Base-by-base conservation (phyloP, 2,113 vertebrate genomes). In the Festucalex cinctus region DNA sequence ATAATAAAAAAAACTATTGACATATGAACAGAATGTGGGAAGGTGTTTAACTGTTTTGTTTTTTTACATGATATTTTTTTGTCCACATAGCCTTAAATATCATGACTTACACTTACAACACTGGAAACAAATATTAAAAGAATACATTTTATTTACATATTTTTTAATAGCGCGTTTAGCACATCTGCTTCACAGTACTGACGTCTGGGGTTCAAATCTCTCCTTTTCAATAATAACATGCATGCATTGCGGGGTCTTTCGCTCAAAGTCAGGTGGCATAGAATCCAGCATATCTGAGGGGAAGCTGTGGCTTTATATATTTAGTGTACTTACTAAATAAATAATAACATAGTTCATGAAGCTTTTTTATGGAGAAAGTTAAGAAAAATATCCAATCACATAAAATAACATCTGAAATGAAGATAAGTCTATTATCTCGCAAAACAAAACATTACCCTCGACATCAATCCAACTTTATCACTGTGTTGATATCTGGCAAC, bases 401-500 rank as follows among this genome's bases (percentile, higher is more conserved):
- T 13, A 49, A 28, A 68, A 10, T 16, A 9, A 41, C 16, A 41
- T 35, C 28, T 32, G 44, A 39, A 61, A 61, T 22, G 2, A 39
- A 22, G 17, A 58, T 28, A 37, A 3, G 37, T 61, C 36, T 24
- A 41, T 41, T 61, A 41, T 39, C 5, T 39, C 5, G 19, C 9
- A 61, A 24, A 58, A 58, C 16, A 58, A 32, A 61, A 16, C 37
- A 61, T 61, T 61, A 41, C 1, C 59, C 22, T 13, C 0, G 22
- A 41, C 20, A 61, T 61, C n/a, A 39, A 61, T 61, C 37, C 13
- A 26, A 60, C 9, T 5, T 20, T 59, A 59, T 59, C n/a, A 66
- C 56, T 26, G 2, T 37, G 64, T 36, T 20, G 19, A 41, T 10
- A 36, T 73, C 43, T 13, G 39, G 59, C 60, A 54, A 76, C 69